Percentiles rank a stretch among this genome's conserved stretches.
These are phyloP conservation scores for Leptodactylus fuscus DNA, from an alignment of 2,113 vertebrate genomes.

Conservation along the genomic window DNA sequence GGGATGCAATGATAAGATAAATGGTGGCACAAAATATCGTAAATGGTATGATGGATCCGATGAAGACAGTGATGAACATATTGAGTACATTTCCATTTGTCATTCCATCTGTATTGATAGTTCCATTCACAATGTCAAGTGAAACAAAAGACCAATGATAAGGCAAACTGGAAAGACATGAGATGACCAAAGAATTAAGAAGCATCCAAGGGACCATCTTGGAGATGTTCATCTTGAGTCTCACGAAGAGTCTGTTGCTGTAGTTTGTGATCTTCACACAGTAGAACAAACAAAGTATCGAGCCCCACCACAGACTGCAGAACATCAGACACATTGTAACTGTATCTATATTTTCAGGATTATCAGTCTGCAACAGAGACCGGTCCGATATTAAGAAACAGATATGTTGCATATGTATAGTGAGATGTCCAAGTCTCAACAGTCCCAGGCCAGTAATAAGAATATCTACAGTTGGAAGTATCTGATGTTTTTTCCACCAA, in stretches of 20 bases:
- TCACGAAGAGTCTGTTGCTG: neutral
- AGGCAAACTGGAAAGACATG: neutral
- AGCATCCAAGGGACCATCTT: neutral
- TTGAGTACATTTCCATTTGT: neutral
- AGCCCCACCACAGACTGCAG: neutral
- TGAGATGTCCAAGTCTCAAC: neutral
- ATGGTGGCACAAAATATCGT: neutral
- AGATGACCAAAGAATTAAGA: neutral
- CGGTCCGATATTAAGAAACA: neutral
- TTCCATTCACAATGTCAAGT: neutral
- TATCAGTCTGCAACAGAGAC: neutral
- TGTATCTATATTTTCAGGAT: neutral
- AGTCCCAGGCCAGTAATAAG: neutral
- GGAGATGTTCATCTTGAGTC: constrained; percentile 7
- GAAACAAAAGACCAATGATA: neutral
- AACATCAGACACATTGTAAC: neutral
- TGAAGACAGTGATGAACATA: neutral
- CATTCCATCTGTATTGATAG: neutral
- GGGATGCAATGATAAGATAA: neutral
- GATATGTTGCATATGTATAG: neutral
- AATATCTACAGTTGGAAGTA: neutral
- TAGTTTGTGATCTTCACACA: constrained; percentile 20
- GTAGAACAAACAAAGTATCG: neutral
- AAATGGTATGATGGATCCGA: neutral
- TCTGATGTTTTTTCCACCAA: neutral